Conservation (phyloP, 2,113 vertebrate genomes). For the Vulpes lagopus region DNA sequence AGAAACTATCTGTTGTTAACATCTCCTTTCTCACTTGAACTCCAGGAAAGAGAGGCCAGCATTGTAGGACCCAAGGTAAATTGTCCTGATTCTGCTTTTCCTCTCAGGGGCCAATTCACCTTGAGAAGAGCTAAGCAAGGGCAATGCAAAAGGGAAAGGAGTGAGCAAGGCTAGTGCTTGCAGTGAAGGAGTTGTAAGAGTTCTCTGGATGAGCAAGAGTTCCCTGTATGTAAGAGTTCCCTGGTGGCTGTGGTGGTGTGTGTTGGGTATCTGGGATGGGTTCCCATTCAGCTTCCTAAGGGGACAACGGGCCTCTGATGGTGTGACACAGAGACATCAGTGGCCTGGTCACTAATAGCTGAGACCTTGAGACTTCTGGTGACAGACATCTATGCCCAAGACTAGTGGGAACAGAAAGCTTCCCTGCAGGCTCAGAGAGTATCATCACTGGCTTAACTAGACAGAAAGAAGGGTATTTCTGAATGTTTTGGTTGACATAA, state of each 20-base stretch:
- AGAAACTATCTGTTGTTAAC: neutral
- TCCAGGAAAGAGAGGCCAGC: neutral
- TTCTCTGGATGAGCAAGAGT: neutral
- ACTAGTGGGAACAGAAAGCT: neutral
- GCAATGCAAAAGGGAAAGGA: neutral
- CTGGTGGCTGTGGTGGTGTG: rapidly evolving
- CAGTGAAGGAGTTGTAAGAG: neutral
- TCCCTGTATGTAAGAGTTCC: neutral
- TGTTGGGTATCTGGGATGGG: neutral
- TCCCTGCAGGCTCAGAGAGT: neutral
- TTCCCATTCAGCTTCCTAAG: neutral
- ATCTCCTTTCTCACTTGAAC: neutral
- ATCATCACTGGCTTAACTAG: neutral
- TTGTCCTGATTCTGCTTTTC: neutral
- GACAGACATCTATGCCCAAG: neutral
- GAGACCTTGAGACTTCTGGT: neutral
- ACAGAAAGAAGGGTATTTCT: neutral
- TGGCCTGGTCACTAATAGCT: neutral
- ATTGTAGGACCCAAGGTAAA: neutral
- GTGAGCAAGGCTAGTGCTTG: neutral
- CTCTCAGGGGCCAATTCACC: neutral
- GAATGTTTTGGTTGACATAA: neutral
- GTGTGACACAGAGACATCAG: neutral
- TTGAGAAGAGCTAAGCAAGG: neutral
- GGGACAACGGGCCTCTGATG: neutral